Conservation (phyloP, 2,888 invertebrate species). For the Trachelus stipa region DNA sequence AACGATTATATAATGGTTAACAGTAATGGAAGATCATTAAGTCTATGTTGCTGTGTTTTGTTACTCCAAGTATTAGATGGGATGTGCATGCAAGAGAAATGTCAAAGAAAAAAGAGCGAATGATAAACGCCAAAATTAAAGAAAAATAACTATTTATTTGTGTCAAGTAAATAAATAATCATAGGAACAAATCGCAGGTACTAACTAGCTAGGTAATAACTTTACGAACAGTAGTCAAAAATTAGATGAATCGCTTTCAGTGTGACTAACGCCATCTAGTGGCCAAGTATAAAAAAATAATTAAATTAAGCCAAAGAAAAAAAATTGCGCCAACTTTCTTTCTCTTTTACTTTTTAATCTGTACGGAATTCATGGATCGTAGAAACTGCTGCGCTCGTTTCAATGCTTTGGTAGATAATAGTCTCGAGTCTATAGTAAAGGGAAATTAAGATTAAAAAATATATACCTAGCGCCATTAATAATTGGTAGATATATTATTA, state of each 20-base stretch:
- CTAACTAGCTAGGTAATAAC: slow-evolving; percentile 34
- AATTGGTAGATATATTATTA: background rate
- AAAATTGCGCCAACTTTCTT: background rate
- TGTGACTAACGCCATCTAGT: background rate
- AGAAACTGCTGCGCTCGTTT: background rate
- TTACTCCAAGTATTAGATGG: background rate
- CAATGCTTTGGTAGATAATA: background rate
- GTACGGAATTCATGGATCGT: slow-evolving; percentile 12
- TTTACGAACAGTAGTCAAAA: background rate
- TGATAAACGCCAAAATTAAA: slow-evolving; percentile 26
- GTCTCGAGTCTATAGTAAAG: background rate
- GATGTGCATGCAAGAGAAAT: slow-evolving; percentile 17
- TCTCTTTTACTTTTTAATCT: background rate
- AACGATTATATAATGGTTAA: background rate
- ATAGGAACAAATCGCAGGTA: slow-evolving; percentile 51
- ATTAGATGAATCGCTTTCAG: background rate
- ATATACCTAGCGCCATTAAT: background rate
- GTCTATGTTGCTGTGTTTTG: background rate
- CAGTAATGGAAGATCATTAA: background rate
- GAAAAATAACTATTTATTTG: slow-evolving; percentile 36
- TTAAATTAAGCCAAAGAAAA: slow-evolving; percentile 3
- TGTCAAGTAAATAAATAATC: slow-evolving; percentile 42
- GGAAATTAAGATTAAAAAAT: background rate
- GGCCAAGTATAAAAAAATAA: slow-evolving; percentile 12
- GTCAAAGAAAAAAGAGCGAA: slow-evolving; percentile 21